A percentile compares a stretch with the other conserved stretches of the same genome.
phyloP scores from a whole-genome alignment of 1,140 invertebrate genomes.

The Tribolium madens region DNA sequence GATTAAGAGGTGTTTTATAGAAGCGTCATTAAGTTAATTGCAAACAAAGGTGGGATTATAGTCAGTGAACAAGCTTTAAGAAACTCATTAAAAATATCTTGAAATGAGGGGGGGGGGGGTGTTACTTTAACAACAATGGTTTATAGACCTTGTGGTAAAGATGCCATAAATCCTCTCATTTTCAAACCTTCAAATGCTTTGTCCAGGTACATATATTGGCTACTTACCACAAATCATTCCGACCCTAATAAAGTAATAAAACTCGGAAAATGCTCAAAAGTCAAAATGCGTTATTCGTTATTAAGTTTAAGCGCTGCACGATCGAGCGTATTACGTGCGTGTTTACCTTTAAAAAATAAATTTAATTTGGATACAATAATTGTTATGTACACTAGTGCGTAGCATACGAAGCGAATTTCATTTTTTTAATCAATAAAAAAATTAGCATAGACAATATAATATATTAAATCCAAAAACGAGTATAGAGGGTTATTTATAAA shows the following conservation, averaged over 20 bases:
- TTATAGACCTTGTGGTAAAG: conserved; percentile 4
- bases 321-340: too few relatives aligned
- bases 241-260: background rate
- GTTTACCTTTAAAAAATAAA: too few relatives aligned
- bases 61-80: background rate
- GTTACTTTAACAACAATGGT: conserved; percentile 1
- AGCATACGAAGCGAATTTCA: too few relatives aligned
- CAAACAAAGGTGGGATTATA: conserved; percentile 8
- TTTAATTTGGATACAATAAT: too few relatives aligned
- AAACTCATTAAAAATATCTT: conserved; percentile 7
- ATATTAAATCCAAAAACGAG: too few relatives aligned
- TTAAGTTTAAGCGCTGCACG: too few relatives aligned
- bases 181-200: background rate
- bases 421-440: too few relatives aligned
- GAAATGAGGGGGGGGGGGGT: background rate
- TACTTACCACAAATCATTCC: background rate
- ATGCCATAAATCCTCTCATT: background rate
- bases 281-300: too few relatives aligned
- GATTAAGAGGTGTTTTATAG: conserved; percentile 17
- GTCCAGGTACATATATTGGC: background rate
- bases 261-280: background rate
- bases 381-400: too few relatives aligned
- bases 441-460: too few relatives aligned
- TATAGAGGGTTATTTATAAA: too few relatives aligned
- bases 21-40: conserved; percentile 24